Evolutionary conservation across 2,888 invertebrate species (phyloP).

Genomic region (Rhagophthalmus giganteus): DNA sequence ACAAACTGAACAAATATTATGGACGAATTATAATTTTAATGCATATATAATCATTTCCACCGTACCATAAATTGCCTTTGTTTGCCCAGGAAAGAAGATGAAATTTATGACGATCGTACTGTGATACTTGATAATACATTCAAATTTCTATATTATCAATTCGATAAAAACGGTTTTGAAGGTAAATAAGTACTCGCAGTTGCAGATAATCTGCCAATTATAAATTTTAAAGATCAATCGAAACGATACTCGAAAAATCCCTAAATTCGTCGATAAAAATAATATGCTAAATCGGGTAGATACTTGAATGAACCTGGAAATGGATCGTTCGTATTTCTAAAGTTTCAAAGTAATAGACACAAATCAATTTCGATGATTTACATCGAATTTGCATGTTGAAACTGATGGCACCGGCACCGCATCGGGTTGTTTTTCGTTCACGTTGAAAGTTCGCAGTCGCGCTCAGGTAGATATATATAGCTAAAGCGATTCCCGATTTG

Average conservation of each 20-base stretch:
- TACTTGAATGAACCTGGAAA: too few species aligned
- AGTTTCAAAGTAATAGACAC: too few species aligned
- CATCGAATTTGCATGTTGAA: constrained; percentile 7
- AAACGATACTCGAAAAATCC: too few species aligned
- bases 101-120: not conserved
- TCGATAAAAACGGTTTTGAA: too few species aligned
- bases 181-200: too few species aligned
- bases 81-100: constrained; percentile 1
- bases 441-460: not conserved
- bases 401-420: too few species aligned
- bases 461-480: not conserved
- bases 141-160: too few species aligned
- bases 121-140: not conserved
- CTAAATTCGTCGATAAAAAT: too few species aligned
- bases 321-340: too few species aligned
- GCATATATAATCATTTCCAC: constrained; percentile 49
- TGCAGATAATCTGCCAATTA: too few species aligned
- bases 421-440: not conserved
- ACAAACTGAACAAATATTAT: constrained; percentile 54
- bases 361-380: constrained; percentile 22
- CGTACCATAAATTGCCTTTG: constrained; percentile 47
- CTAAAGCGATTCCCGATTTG: not conserved
- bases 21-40: constrained; percentile 54
- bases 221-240: too few species aligned
- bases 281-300: too few species aligned